Evolutionary conservation across 2,113 vertebrate genomes (phyloP), one percentile per base, ranked within the genome.

Genomic region (Eclectus roratus): DNA sequence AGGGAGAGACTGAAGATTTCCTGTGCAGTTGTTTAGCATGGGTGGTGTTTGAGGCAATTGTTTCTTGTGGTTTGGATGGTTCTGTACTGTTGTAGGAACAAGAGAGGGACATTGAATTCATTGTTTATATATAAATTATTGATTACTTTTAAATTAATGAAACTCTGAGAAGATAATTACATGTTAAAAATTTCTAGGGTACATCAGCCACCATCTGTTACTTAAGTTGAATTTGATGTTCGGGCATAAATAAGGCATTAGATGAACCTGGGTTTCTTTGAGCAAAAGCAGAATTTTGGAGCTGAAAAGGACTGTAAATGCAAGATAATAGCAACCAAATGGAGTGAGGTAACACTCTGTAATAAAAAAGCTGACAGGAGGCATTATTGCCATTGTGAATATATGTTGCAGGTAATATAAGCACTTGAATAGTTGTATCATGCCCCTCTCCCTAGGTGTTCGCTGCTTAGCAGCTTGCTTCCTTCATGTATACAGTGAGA

Each of bases 111-210:
- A 61, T 13, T 33, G 84, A 86, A 79, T 80, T 39, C 82, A 85
- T 68, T 90, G 60, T 55, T 92, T 80, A 10, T 66, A 6, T 50
- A 43, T 95, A 49, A 93, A 91, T 88, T 71, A 88, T 86, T 88
- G 12, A 89, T 85, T 71, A n/a, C 27, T 81, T 91, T 81, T 65
- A 73, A 83, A 85, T 74, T 87, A 90, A 80, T 84, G 72, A 80
- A 81, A 55, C 35, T 25, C 35, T 25, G 37, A 91, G 69, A 68
- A 35, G 58, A 68, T 20, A 76, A 85, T 33, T 23, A 15, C 7
- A 3, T 46, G 41, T 58, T 88, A 73, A 87, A 89, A 80, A 56
- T 73, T 70, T 94, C 79, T 66, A 46, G 58, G 20, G 43, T 65
- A 80, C 66, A 35, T 61, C 89, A 89, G 6, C 50, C 1, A 12